Evolutionary conservation across 1,140 invertebrate genomes (phyloP).

Genomic region (Bombus vancouverensis): DNA sequence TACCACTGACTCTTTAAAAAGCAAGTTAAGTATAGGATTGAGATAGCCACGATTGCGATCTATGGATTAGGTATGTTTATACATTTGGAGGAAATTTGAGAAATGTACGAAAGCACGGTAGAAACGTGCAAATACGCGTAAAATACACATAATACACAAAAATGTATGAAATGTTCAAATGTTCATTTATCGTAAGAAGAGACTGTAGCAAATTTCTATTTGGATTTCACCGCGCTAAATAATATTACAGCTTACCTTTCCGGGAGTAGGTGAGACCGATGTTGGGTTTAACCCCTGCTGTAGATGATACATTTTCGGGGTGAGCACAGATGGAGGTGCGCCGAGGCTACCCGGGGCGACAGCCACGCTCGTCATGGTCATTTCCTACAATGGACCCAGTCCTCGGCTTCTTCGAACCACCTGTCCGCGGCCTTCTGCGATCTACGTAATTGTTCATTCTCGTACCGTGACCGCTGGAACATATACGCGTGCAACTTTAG

Average conservation of each 20-base stretch:
- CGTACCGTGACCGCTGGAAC: slow-evolving; percentile 57
- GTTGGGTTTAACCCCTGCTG: slow-evolving; percentile 67
- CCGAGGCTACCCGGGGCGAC: slow-evolving; percentile 76
- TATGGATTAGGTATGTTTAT: too few relatives aligned
- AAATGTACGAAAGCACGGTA: too few relatives aligned
- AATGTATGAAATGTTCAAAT: too few relatives aligned
- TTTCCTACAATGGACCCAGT: slow-evolving; percentile 69
- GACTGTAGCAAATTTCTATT: too few relatives aligned
- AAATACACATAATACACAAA: too few relatives aligned
- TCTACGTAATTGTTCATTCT: slow-evolving; percentile 72
- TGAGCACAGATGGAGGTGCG: slow-evolving; percentile 67
- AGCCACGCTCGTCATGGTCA: slow-evolving; percentile 77
- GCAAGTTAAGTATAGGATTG: not conserved
- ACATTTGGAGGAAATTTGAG: too few relatives aligned
- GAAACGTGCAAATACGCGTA: too few relatives aligned
- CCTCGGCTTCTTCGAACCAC: slow-evolving; percentile 68
- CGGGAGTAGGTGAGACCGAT: slow-evolving; percentile 64
- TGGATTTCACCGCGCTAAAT: too few relatives aligned
- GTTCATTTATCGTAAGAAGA: too few relatives aligned
- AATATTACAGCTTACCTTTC: slow-evolving; percentile 57
- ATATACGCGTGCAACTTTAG: not conserved
- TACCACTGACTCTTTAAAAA: not conserved
- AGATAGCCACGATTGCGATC: too few relatives aligned
- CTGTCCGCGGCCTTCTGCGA: slow-evolving; percentile 67
- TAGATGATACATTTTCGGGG: slow-evolving; percentile 72